Evolutionary conservation across 2,888 invertebrate genomes (phyloP), one percentile per base, ranked within the genome.

Genomic region (Heliconius sara): DNA sequence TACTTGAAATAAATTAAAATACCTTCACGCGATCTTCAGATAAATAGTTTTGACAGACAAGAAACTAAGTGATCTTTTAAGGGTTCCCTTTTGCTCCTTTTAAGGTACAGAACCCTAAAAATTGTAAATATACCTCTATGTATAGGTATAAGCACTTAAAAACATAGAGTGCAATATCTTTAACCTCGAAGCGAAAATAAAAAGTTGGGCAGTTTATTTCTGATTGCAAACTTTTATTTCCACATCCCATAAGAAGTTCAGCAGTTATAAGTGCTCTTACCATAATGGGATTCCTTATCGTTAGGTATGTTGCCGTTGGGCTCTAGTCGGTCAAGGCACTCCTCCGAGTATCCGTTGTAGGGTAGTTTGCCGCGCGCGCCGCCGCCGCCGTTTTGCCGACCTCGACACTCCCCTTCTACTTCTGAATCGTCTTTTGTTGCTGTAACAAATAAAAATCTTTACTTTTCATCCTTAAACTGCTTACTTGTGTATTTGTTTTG

Each of bases 361-460:
- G 98, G 97, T 93, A 98, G 96, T 96, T 98, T 98, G 91, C 96
- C 97, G 90, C 96, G 96, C 88, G 96, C 96, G 88, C 96, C 95
- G 88, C 96, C 95, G 85, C 95, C 93, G 91, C 96, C 96, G 90
- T 96, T 96, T 86, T 96, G 96, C 86, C 96, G 95, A 85, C 96
- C 95, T 78, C 93, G 92, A 85, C 93, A 93, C 86, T 93, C 94
- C 79, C 92, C 88, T 86, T 94, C 94, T 87, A 92, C 96, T 97
- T 95, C 98, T 96, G 96, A 97, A 96, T 98, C 98, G 95, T 99
- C 98, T 96, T 98, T 98, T 91, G 98, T 98, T 90, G 98, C 98
- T 98, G 96, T 47, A 97, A 96, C 93, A 90, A 94, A 85, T 88
- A 88, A 86, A 85, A 77, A 34, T 25, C n/a, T 52, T 66, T 78